These are phyloP conservation scores for Dexiosoma caninum DNA, from an alignment of 2,888 invertebrate genomes.

Conservation along the genomic window DNA sequence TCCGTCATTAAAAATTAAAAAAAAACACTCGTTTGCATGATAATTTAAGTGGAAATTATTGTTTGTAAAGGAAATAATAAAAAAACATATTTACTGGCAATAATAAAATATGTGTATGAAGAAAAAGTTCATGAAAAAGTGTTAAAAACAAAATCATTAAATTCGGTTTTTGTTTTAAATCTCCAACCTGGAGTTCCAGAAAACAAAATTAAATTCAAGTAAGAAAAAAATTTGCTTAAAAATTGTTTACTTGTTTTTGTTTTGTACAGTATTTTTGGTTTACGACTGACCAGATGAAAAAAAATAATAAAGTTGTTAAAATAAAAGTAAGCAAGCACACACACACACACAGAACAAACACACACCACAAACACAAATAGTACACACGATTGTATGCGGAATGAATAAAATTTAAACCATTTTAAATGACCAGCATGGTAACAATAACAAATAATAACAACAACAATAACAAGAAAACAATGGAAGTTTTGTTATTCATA, in stretches of 20 bases:
- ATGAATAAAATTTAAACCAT: neutral
- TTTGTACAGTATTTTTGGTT: constrained; percentile 9
- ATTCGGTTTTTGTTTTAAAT: neutral
- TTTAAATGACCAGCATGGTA: constrained; percentile 27
- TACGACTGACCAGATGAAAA: constrained; percentile 19
- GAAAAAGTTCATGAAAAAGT: constrained; percentile 11
- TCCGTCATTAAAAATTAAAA: constrained; percentile 16
- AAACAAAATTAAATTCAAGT: neutral
- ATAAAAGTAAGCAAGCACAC: neutral
- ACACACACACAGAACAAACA: neutral
- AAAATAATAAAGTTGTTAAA: constrained; percentile 7
- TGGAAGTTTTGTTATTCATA: constrained; percentile 18
- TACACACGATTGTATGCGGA: too few species aligned
- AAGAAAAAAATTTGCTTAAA: neutral
- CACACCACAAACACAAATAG: too few species aligned
- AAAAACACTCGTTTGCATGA: neutral
- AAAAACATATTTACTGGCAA: neutral
- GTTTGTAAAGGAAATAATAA: constrained; percentile 3
- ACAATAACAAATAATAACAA: constrained; percentile 6
- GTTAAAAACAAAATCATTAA: constrained; percentile 23
- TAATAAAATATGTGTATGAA: neutral
- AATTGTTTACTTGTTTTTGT: constrained; percentile 16
- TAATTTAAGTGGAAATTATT: constrained; percentile 41
- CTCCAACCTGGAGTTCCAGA: neutral
- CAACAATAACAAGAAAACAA: neutral